A percentile compares a stretch with the other conserved stretches of the same genome.
These are phyloP conservation scores for Conomelus anceps DNA, from an alignment of 2,888 invertebrate species.

Conservation along the genomic window DNA sequence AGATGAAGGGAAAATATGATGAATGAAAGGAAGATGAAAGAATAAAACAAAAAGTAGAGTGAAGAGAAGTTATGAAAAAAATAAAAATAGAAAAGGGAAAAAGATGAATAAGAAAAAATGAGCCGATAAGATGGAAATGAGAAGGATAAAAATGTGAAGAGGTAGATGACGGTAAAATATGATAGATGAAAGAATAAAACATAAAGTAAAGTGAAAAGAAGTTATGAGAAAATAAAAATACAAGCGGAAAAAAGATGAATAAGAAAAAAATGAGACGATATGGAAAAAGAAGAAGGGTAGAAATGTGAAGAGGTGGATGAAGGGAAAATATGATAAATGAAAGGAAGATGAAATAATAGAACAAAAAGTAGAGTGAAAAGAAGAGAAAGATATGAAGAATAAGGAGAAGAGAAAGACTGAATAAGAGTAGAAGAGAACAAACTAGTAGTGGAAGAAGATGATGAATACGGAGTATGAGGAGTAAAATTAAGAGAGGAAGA, in stretches of 20 bases:
- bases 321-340: too few relatives aligned
- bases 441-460: too few relatives aligned
- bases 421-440: neutral
- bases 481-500: neutral
- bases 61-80: neutral
- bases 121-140: neutral
- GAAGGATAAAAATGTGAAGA: neutral
- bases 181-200: neutral
- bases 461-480: too few relatives aligned
- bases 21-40: neutral
- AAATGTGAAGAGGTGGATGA: neutral
- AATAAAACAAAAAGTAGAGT: neutral
- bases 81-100: neutral
- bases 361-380: neutral
- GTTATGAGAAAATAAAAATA: too few relatives aligned
- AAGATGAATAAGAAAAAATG: neutral
- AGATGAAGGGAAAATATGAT: too few relatives aligned
- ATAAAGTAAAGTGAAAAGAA: neutral
- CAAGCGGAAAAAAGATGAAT: neutral
- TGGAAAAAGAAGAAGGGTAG: neutral
- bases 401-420: neutral
- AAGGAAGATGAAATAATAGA: neutral
- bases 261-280: too few relatives aligned
- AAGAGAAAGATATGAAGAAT: neutral
- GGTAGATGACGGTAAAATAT: neutral